A percentile compares a stretch with the other conserved stretches of the same genome.
These are phyloP conservation scores for Bovichtus variegatus DNA, from an alignment of 2,797 vertebrate genomes.

Conservation along the genomic window DNA sequence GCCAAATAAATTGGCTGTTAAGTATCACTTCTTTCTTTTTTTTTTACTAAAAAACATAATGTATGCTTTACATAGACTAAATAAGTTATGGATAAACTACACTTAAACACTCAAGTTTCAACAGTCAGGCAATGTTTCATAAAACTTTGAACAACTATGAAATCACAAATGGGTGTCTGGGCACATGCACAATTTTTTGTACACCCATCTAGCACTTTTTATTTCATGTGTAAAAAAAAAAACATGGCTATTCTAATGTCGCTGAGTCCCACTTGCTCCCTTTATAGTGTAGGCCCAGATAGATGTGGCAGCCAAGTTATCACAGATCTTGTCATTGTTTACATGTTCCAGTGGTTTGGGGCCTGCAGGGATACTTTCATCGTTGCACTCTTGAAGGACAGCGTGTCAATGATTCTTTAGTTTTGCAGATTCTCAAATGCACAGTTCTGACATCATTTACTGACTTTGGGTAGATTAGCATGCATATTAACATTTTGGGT, in stretches of 20 bases:
- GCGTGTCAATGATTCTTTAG: background rate
- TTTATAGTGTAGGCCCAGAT: background rate
- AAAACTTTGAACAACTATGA: background rate
- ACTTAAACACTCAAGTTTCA: background rate
- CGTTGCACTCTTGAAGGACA: background rate
- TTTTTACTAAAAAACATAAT: background rate
- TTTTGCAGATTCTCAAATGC: constrained; percentile 1
- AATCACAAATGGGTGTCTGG: background rate
- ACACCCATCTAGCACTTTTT: background rate
- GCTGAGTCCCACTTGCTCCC: background rate
- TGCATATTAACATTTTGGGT: background rate
- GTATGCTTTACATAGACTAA: background rate
- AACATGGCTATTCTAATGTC: background rate
- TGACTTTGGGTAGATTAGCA: background rate
- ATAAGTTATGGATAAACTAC: background rate
- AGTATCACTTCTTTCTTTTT: too few species aligned
- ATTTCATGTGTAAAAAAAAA: background rate
- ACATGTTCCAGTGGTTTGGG: constrained; percentile 1
- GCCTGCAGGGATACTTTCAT: constrained; percentile 15
- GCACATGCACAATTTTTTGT: background rate
- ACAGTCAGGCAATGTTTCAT: background rate
- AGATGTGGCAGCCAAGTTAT: background rate
- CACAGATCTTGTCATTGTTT: constrained; percentile 1
- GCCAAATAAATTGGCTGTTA: background rate
- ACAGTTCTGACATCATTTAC: background rate